phyloP scores from a whole-genome alignment of 2,797 vertebrate species.

The Macropus fuliginosus region DNA sequence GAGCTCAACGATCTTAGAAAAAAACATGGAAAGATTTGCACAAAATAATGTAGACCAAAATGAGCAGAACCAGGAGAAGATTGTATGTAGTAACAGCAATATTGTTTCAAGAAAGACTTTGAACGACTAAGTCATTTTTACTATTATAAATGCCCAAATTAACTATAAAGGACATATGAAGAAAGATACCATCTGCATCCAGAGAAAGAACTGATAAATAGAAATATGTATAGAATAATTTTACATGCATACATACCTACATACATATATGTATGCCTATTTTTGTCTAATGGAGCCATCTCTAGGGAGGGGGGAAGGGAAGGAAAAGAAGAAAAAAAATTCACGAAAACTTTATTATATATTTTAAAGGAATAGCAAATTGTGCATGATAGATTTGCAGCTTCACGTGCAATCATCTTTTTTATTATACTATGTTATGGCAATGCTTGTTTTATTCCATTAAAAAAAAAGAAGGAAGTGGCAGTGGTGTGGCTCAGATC shows the following conservation, averaged over 20 bases:
- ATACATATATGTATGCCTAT: neutral
- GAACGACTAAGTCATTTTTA: neutral
- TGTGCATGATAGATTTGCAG: neutral
- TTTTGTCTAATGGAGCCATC: neutral
- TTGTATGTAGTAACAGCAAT: neutral
- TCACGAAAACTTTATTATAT: neutral
- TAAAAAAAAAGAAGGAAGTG: neutral
- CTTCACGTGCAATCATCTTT: neutral
- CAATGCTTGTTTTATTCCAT: neutral
- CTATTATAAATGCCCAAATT: neutral
- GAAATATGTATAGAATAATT: neutral
- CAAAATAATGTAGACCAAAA: neutral
- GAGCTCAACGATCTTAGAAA: neutral
- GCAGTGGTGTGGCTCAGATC: neutral
- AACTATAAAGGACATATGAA: neutral
- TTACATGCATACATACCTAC: neutral
- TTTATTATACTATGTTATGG: neutral
- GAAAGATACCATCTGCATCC: neutral
- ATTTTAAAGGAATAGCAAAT: neutral
- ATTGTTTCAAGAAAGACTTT: neutral
- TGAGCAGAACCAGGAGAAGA: neutral
- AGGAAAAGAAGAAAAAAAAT: neutral
- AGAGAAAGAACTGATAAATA: neutral
- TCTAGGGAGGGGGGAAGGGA: neutral
- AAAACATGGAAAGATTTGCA: neutral